Evolutionary conservation across 2,113 vertebrate genomes (phyloP).

Genomic region (Pollachius pollachius): DNA sequence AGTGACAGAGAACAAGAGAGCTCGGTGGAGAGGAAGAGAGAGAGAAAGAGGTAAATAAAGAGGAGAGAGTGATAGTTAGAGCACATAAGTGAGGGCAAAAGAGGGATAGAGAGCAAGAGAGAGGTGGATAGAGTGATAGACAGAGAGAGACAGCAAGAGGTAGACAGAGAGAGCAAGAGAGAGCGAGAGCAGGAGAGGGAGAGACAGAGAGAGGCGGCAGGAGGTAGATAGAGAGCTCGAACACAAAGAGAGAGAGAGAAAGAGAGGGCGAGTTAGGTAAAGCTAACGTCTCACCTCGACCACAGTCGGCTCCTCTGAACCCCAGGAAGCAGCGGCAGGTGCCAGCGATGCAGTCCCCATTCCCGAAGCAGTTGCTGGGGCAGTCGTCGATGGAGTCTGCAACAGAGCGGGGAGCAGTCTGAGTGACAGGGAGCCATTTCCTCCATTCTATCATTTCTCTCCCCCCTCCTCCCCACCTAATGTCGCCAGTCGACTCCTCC

Average conservation of each 20-base stretch:
- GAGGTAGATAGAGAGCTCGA: neutral
- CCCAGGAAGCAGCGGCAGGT: conserved; percentile 95
- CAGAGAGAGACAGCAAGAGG: no score
- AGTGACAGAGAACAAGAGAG: no score
- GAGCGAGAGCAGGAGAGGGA: no score
- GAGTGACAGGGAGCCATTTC: conserved; percentile 48
- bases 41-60: no score
- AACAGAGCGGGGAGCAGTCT: conserved; percentile 52
- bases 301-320: conserved; percentile 93
- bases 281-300: conserved; percentile 80
- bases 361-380: conserved; percentile 97
- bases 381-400: conserved; percentile 95
- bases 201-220: neutral
- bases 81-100: no score
- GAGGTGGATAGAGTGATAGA: no score
- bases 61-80: no score
- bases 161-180: no score
- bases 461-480: conserved; percentile 25
- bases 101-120: no score
- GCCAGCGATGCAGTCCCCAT: conserved; percentile 93
- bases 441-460: conserved; percentile 37
- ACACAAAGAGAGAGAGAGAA: neutral
- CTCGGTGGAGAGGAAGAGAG: no score
- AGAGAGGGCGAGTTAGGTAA: neutral
- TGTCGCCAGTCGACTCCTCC: conserved; percentile 6